Percentiles rank a stretch among this genome's conserved stretches.
Conservation (phyloP, 1,140 invertebrate species). For the Ostrea denselamellosa region DNA sequence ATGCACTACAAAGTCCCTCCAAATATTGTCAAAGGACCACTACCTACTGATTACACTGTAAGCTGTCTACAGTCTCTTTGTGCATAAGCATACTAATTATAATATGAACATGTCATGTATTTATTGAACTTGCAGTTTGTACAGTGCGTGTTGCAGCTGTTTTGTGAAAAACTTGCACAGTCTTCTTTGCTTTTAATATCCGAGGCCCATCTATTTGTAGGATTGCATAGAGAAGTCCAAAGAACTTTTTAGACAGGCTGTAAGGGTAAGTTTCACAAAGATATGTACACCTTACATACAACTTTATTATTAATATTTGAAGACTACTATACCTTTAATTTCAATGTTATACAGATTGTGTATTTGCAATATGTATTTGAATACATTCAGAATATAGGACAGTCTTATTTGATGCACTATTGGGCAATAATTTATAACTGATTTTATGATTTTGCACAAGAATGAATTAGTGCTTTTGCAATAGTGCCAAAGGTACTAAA, state of each 20-base stretch:
- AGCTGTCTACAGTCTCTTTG: slow-evolving; percentile 3
- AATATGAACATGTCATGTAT: background rate
- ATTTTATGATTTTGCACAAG: too few species aligned
- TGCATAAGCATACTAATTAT: background rate
- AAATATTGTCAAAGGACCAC: slow-evolving; percentile 61
- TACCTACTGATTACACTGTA: slow-evolving; percentile 65
- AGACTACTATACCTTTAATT: too few species aligned
- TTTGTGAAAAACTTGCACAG: too few species aligned
- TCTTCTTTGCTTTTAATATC: background rate
- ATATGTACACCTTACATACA: background rate
- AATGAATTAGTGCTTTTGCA: too few species aligned
- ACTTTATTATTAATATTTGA: too few species aligned
- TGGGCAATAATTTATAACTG: too few species aligned
- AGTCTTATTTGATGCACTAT: too few species aligned
- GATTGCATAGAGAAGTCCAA: slow-evolving; percentile 88
- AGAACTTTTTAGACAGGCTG: slow-evolving; percentile 87
- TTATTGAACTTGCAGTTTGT: background rate
- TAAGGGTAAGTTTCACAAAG: slow-evolving; percentile 81
- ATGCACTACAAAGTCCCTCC: slow-evolving; percentile 80
- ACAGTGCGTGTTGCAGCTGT: too few species aligned
- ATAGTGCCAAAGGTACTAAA: too few species aligned
- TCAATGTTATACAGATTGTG: too few species aligned
- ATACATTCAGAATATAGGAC: too few species aligned
- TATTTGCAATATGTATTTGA: too few species aligned
- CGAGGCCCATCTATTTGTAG: slow-evolving; percentile 67